Conservation (phyloP, 2,797 vertebrate species). For the Anabacerthia variegaticeps region DNA sequence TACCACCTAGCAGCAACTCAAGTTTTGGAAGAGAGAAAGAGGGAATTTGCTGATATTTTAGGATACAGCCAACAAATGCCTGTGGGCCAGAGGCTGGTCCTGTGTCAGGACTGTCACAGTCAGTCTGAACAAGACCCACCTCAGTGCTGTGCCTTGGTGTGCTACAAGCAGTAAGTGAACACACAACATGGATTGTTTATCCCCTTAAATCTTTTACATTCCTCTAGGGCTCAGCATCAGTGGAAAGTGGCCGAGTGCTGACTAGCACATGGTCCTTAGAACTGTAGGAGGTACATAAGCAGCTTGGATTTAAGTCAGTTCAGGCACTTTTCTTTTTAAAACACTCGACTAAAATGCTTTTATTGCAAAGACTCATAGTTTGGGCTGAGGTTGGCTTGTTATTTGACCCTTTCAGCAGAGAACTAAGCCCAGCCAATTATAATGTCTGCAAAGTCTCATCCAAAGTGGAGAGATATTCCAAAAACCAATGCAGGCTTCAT, state of each 20-base stretch:
- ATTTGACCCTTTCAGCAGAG: not conserved
- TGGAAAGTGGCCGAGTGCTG: rapidly evolving
- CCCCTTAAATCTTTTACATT: not conserved
- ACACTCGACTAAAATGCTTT: not conserved
- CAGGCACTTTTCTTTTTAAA: not conserved
- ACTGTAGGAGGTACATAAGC: not conserved
- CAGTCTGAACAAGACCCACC: not conserved
- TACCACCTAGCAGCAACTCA: not conserved
- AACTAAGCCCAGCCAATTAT: not conserved
- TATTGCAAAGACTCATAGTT: not conserved
- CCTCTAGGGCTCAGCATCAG: not conserved
- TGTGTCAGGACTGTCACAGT: not conserved
- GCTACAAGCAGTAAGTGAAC: not conserved
- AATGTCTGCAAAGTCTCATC: not conserved
- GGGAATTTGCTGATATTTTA: not conserved
- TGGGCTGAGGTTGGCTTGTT: not conserved
- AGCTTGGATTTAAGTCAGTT: not conserved
- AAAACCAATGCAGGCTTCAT: not conserved
- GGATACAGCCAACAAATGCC: not conserved
- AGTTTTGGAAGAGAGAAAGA: slow-evolving; percentile 8
- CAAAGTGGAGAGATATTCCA: not conserved
- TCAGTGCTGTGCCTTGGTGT: not conserved
- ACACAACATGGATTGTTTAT: not conserved
- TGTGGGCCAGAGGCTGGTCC: not conserved
- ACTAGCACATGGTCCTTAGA: not conserved